A percentile compares a stretch with the other conserved stretches of the same genome.
Conservation (phyloP, 2,888 invertebrate genomes). For the Clunio marinus region DNA sequence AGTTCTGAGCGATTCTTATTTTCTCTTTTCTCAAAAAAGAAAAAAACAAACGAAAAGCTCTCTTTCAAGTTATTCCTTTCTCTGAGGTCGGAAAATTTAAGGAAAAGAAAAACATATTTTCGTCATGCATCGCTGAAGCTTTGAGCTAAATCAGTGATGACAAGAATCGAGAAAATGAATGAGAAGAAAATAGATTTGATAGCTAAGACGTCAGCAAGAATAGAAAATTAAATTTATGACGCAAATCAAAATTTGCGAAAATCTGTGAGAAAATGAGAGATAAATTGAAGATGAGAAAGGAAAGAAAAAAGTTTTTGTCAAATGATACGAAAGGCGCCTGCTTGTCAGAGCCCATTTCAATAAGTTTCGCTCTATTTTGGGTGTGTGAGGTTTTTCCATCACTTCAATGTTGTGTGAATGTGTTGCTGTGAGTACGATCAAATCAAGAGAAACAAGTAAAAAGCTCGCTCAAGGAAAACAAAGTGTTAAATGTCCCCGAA, state of each 20-base stretch:
- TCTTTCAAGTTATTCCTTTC: background rate
- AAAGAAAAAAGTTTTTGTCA: background rate
- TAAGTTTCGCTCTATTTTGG: conserved; percentile 8
- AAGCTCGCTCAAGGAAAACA: background rate
- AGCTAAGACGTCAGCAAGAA: conserved; percentile 26
- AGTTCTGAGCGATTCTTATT: background rate
- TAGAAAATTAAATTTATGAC: conserved; percentile 32
- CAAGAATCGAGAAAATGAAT: background rate
- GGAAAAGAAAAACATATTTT: conserved; percentile 3
- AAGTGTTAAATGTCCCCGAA: background rate
- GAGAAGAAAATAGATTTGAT: background rate
- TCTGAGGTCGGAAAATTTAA: background rate
- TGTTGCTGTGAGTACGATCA: background rate
- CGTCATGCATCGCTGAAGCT: conserved; percentile 28
- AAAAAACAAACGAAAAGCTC: conserved; percentile 5
- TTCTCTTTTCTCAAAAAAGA: background rate
- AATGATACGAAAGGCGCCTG: conserved; percentile 30
- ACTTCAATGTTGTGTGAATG: no score
- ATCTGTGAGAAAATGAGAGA: background rate
- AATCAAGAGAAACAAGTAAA: background rate
- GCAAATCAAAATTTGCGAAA: conserved; percentile 33
- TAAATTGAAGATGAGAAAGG: background rate
- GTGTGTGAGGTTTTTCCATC: background rate
- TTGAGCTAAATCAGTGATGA: conserved; percentile 27
- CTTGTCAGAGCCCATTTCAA: conserved; percentile 37